Conservation (phyloP, 2,888 invertebrate species). For the Eupithecia tripunctaria region DNA sequence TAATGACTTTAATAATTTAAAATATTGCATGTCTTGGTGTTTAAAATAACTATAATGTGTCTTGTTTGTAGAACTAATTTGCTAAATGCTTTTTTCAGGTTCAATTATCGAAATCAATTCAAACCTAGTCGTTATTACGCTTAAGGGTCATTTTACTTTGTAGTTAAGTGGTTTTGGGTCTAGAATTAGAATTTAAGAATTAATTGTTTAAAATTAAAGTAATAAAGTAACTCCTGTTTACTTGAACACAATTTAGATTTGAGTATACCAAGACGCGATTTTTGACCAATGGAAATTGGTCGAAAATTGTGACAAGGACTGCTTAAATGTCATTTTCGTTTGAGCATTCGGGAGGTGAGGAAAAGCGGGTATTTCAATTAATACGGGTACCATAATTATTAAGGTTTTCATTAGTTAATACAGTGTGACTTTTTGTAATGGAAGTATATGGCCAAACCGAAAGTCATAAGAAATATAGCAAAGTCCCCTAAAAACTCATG, state of each 20-base stretch:
- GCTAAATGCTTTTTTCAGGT: conserved; percentile 5
- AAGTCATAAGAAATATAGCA: no score
- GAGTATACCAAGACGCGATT: not conserved
- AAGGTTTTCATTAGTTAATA: not conserved
- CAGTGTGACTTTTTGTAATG: no score
- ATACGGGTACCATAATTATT: not conserved
- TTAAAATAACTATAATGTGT: not conserved
- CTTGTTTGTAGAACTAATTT: not conserved
- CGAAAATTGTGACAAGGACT: not conserved
- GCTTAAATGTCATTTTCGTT: not conserved
- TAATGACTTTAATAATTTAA: not conserved
- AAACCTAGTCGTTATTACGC: not conserved
- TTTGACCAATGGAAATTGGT: no score
- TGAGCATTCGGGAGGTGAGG: not conserved
- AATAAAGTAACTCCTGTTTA: not conserved
- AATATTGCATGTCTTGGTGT: not conserved
- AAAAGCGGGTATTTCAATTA: not conserved
- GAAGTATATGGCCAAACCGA: no score
- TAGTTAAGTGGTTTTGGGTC: not conserved
- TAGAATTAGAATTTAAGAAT: conserved; percentile 4
- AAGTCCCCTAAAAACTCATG: no score
- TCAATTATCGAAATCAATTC: not conserved
- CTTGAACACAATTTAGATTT: not conserved
- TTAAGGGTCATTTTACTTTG: not conserved
- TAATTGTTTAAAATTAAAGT: not conserved